Evolutionary conservation across 2,113 vertebrate species (phyloP).

Genomic region (Lota lota): DNA sequence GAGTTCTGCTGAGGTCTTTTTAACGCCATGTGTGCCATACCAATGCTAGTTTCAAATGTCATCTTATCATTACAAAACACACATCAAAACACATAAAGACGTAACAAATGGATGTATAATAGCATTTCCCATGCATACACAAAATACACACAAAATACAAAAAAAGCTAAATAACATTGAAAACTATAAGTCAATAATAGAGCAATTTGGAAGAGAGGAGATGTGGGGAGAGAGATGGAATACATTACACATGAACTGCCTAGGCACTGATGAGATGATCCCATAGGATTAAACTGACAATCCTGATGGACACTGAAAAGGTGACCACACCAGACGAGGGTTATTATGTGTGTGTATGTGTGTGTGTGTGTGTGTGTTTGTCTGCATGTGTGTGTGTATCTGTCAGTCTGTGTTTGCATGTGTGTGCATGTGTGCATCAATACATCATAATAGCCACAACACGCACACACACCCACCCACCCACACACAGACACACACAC

Average conservation of each 20-base stretch:
- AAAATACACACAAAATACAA: no score
- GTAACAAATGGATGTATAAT: no score
- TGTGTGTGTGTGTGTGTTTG: conserved; percentile 13
- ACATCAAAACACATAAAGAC: no score
- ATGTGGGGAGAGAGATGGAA: conserved; percentile 44
- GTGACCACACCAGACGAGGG: conserved; percentile 65
- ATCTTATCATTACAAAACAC: no score
- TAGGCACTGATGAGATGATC: conserved; percentile 74
- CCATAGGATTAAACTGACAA: conserved; percentile 69
- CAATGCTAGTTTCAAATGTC: no score
- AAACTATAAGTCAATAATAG: no score
- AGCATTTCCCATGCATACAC: no score
- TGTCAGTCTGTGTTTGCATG: conserved; percentile 15
- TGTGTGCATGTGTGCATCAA: conserved; percentile 12
- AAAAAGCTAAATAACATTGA: no score
- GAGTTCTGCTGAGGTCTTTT: no score
- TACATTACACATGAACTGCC: conserved; percentile 74
- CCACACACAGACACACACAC: background rate
- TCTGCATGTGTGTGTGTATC: conserved; percentile 9
- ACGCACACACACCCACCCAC: background rate
- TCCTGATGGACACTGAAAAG: conserved; percentile 74
- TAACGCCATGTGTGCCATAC: no score
- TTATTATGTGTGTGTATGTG: conserved; percentile 6
- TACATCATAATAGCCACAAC: conserved; percentile 19
- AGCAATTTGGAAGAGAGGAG: no score